phyloP scores from a whole-genome alignment of 2,113 vertebrate genomes.

The Xenopus tropicalis region UCB_Xtro_10.0 CM004446.2:60283501-60284000 shows the following conservation, averaged over 20 bases:
- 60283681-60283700: constrained; percentile 35
- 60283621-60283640: constrained; percentile 99
- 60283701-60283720: constrained; percentile 96
- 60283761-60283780: constrained; percentile 67
- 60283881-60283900: too few species aligned
- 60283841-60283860: neutral
- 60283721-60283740: constrained; percentile 89
- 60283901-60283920: too few species aligned
- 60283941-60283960: too few species aligned
- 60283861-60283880: neutral
- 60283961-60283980: too few species aligned
- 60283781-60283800: constrained; percentile 60
- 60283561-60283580: constrained; percentile 62
- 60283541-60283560: constrained; percentile 45
- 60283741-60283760: constrained; percentile 81
- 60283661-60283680: constrained; percentile 88
- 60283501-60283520: too few species aligned
- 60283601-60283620: constrained; percentile 87
- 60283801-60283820: constrained; percentile 6
- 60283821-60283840: neutral
- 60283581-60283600: constrained; percentile 60
- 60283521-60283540: neutral
- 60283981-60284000: too few species aligned
- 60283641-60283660: constrained; percentile 99
- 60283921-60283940: too few species aligned